Conservation (phyloP, 2,888 invertebrate genomes). For the Aleiodes alternator region DNA sequence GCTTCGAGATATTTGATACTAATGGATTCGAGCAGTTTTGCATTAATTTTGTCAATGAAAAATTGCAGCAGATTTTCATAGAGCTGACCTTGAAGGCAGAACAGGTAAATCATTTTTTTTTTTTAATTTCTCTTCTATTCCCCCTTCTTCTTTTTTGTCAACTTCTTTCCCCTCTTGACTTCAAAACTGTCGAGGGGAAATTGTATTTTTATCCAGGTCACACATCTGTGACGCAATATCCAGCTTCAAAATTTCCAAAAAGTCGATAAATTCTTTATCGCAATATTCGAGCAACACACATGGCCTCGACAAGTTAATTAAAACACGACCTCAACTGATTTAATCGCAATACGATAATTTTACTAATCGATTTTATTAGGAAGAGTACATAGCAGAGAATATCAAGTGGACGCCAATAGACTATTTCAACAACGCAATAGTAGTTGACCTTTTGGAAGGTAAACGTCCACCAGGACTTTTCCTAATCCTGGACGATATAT, state of each 20-base stretch:
- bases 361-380: constrained; percentile 71
- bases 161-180: background rate
- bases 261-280: background rate
- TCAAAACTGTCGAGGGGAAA: constrained; percentile 8
- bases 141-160: too few relatives aligned
- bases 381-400: constrained; percentile 82
- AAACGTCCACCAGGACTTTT: constrained; percentile 81
- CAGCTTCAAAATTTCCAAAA: too few relatives aligned
- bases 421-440: constrained; percentile 82
- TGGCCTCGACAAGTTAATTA: background rate
- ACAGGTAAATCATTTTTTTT: constrained; percentile 76
- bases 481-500: constrained; percentile 82
- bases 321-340: constrained; percentile 6
- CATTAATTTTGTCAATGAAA: constrained; percentile 85
- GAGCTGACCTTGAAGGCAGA: constrained; percentile 83
- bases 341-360: background rate
- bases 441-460: constrained; percentile 82
- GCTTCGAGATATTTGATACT: constrained; percentile 83
- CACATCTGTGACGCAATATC: background rate
- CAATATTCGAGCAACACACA: background rate
- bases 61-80: constrained; percentile 84
- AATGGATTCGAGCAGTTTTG: constrained; percentile 86
- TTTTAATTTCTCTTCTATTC: too few relatives aligned
- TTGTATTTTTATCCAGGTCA: background rate
- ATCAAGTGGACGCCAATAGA: constrained; percentile 83